phyloP scores from a whole-genome alignment of 2,113 vertebrate species.

The Cygnus atratus region DNA sequence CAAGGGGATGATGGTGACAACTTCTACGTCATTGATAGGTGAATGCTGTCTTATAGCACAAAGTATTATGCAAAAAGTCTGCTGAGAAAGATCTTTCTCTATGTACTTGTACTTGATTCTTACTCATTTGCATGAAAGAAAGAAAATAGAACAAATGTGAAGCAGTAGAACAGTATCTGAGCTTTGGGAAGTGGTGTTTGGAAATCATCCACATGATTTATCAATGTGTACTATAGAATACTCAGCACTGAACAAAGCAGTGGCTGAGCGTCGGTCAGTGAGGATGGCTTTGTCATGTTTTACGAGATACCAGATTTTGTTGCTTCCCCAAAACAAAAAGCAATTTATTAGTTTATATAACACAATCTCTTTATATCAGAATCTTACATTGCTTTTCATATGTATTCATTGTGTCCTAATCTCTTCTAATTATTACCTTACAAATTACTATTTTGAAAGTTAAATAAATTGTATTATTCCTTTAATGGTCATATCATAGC shows the following conservation, averaged over 20 bases:
- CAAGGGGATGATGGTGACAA: conserved; percentile 98
- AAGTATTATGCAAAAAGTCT: not conserved
- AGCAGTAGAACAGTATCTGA: not conserved
- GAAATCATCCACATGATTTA: not conserved
- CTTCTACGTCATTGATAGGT: conserved; percentile 98
- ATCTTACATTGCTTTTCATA: not conserved
- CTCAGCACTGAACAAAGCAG: not conserved
- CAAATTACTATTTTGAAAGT: not conserved
- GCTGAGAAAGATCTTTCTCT: not conserved
- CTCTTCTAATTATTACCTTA: not conserved
- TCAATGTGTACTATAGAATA: not conserved
- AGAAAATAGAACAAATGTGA: not conserved
- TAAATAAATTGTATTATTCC: not conserved
- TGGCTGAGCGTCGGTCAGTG: not conserved
- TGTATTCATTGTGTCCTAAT: not conserved
- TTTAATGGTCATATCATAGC: not conserved
- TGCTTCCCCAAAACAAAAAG: not conserved
- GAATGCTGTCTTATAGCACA: conserved; percentile 7
- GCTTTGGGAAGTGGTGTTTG: not conserved
- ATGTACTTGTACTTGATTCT: not conserved
- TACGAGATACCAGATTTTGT: not conserved
- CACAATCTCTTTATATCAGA: not conserved
- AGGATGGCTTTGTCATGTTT: not conserved
- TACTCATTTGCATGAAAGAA: not conserved
- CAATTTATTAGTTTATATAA: not conserved